Percentiles rank a stretch among this genome's conserved stretches.
phyloP scores from a whole-genome alignment of 2,888 invertebrate genomes.

The Linnaemya tessellans region DNA sequence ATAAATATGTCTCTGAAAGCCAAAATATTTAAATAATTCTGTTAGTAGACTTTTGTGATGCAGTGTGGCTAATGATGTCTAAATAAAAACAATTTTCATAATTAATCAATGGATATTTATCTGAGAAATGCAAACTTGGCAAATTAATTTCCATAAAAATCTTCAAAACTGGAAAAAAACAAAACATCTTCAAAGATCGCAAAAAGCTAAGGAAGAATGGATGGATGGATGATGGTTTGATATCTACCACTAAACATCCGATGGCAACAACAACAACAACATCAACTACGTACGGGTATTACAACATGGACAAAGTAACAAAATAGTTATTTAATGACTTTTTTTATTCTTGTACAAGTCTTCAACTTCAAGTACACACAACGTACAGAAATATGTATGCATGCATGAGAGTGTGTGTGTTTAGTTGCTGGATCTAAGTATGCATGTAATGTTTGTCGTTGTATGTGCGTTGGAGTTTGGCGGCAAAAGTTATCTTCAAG shows the following conservation, averaged over 20 bases:
- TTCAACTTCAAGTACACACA: constrained; percentile 1
- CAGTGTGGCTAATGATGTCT: not conserved
- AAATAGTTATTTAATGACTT: constrained; percentile 36
- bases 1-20: no score
- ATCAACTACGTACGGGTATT: constrained; percentile 9
- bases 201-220: constrained; percentile 24
- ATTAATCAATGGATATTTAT: constrained; percentile 26
- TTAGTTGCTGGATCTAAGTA: constrained; percentile 27
- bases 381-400: not conserved
- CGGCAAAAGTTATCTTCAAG: constrained; percentile 75
- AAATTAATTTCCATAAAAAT: constrained; percentile 32
- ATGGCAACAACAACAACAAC: constrained; percentile 13
- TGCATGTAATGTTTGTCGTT: not conserved
- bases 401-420: not conserved
- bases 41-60: not conserved
- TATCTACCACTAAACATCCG: constrained; percentile 26
- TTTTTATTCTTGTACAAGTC: not conserved
- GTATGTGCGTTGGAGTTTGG: constrained; percentile 72
- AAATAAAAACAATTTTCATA: constrained; percentile 14
- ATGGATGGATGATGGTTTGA: constrained; percentile 38
- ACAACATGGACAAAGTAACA: constrained; percentile 40
- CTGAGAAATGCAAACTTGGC: constrained; percentile 1
- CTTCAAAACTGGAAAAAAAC: not conserved
- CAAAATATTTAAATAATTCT: no score
- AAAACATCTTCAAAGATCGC: not conserved